Percentiles rank a stretch among this genome's conserved stretches.
Evolutionary conservation across 2,113 vertebrate genomes (phyloP).

Genomic region (Microcebus griseorufus): DNA sequence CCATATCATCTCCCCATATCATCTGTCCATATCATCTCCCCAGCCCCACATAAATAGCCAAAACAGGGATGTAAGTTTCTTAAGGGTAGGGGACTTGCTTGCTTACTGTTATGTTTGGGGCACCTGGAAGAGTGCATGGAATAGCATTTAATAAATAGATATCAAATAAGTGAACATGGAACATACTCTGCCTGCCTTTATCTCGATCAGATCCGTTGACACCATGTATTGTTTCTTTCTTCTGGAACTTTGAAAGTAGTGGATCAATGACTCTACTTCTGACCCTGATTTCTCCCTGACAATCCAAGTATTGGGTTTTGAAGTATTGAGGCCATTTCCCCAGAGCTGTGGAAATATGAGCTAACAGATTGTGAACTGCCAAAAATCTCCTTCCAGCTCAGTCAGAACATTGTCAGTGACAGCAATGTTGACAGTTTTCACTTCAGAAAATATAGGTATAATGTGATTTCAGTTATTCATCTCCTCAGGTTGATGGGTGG

Average conservation of each 20-base stretch:
- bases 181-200: not conserved
- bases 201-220: constrained; percentile 60
- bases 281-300: constrained; percentile 65
- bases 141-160: not conserved
- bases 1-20: not conserved
- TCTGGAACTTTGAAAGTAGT: constrained; percentile 65
- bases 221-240: constrained; percentile 63
- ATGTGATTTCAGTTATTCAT: constrained; percentile 77
- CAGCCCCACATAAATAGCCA: not conserved
- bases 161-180: constrained; percentile 25
- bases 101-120: not conserved
- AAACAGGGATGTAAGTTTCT: not conserved
- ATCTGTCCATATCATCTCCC: not conserved
- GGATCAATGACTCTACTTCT: constrained; percentile 77
- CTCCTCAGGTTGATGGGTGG: constrained; percentile 57
- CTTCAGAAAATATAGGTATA: constrained; percentile 78
- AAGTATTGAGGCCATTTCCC: constrained; percentile 79
- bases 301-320: constrained; percentile 59
- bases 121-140: not conserved
- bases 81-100: not conserved
- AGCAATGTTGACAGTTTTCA: constrained; percentile 72
- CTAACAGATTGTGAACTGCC: constrained; percentile 73
- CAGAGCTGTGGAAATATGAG: constrained; percentile 69
- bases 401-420: constrained; percentile 74
- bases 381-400: constrained; percentile 77